Base-by-base conservation (phyloP, 2,113 vertebrate genomes). In the Rhombomys opimus region DNA sequence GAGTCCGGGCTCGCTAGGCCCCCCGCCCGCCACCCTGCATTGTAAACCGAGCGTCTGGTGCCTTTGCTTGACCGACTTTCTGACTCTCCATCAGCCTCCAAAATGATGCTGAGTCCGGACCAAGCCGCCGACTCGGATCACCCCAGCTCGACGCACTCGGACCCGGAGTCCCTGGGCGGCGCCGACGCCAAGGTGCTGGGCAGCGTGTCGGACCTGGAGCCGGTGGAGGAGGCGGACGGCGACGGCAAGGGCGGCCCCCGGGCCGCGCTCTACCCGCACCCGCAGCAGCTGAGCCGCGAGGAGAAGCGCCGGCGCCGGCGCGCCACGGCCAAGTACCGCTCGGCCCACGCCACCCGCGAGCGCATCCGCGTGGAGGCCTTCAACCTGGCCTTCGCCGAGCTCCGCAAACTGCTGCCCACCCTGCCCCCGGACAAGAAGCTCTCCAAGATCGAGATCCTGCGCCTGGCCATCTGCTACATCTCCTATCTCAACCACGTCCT, bases 91-190 rank as follows among this genome's bases (percentile, higher is more conserved):
- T 72, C 97, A 98, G 97, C 98, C 96, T 96, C 97, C 98, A 99
- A 99, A 97, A 99, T 99, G 99, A 99, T 99, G 99, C 99, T 99
- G 75, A 99, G 99, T 97, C 98, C 99, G 52, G 99, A 99, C 94
- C 99, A 99, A 97, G 98, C 99, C 2, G 97, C 98, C 7, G 99
- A 99, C 98, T 98, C 99, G 41, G 99, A 99, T 96, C 98, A 98
- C 67, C 98, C 98, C 67, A 98, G 98, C 77, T 99, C 99, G 94
- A 98, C 98, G 13, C 99, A 98, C 84, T 98, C 99, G 4, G 99
- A 99, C 97, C 98, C 99, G 75, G 99, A 99, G 98, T 99, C 99
- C 3, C 96, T 99, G 94, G 98, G 99, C 41, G 99, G 99, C 90
- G 93, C 98, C 54, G 99, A 99, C n/a, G 94, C 98, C 87, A 98